Evolutionary conservation across 2,797 vertebrate species (phyloP).

Genomic region (Podargus strigoides): DNA sequence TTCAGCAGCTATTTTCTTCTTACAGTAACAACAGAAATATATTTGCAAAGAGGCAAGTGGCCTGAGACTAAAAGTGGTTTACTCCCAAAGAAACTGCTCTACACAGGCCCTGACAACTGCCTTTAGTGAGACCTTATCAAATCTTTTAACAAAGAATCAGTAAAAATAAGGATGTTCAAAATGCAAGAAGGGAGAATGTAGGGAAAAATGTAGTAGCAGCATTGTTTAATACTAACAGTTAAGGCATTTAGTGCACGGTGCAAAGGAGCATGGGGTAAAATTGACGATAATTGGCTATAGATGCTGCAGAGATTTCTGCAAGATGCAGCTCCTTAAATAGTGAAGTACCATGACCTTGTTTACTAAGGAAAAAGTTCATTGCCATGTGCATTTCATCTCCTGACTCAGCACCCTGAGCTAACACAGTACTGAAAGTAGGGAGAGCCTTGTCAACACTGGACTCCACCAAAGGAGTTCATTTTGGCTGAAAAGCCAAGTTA

Average conservation of each 20-base stretch:
- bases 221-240: background rate
- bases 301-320: background rate
- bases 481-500: background rate
- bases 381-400: background rate
- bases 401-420: background rate
- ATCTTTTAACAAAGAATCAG: background rate
- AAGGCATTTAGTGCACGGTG: background rate
- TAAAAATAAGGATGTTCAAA: background rate
- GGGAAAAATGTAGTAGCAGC: fast-evolving
- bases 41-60: background rate
- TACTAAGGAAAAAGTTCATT: background rate
- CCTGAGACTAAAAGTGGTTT: background rate
- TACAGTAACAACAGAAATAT: background rate
- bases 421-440: background rate
- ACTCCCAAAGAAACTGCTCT: background rate
- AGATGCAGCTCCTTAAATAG: background rate
- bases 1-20: background rate
- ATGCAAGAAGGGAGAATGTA: background rate
- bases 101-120: background rate
- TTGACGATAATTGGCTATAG: background rate
- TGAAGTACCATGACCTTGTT: background rate
- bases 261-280: background rate
- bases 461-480: background rate
- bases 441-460: background rate
- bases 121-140: background rate